phyloP scores from a whole-genome alignment of 1,140 invertebrate genomes.

The Coptotermes formosanus region DNA sequence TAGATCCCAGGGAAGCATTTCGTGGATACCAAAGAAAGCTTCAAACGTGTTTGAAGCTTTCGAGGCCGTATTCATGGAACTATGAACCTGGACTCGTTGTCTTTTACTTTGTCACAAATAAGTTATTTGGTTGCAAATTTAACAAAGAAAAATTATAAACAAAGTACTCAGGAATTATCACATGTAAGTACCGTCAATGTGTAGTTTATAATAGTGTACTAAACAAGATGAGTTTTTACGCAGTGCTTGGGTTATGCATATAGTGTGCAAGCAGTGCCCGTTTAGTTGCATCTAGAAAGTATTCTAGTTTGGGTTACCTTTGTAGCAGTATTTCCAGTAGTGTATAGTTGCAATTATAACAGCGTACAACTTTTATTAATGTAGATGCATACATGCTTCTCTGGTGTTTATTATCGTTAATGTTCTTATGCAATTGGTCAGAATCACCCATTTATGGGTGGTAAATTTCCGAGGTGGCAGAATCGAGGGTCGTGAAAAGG shows the following conservation, averaged over 20 bases:
- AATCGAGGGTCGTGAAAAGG: too few relatives aligned
- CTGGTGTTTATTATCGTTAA: too few relatives aligned
- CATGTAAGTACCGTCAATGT: constrained; percentile 59
- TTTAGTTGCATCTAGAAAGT: neutral
- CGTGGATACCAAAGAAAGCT: constrained; percentile 73
- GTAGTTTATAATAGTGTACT: neutral
- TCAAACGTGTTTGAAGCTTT: constrained; percentile 82
- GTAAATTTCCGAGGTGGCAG: too few relatives aligned
- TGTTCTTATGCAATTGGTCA: too few relatives aligned
- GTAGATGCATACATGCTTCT: too few relatives aligned
- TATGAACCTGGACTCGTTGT: constrained; percentile 98
- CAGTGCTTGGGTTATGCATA: neutral
- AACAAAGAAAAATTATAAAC: constrained; percentile 92
- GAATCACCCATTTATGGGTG: too few relatives aligned
- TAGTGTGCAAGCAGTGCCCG: neutral
- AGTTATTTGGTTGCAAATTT: constrained; percentile 94
- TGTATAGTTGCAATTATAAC: too few relatives aligned
- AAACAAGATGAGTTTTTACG: neutral
- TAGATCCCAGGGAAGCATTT: constrained; percentile 57
- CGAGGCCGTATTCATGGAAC: constrained; percentile 85
- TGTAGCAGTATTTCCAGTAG: neutral
- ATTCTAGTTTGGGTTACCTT: neutral
- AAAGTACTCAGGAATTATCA: constrained; percentile 77
- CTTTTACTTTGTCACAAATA: constrained; percentile 96
- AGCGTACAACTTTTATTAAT: too few relatives aligned